phyloP scores from a whole-genome alignment of 1,140 invertebrate species.

The Drosophila persimilis region DNA sequence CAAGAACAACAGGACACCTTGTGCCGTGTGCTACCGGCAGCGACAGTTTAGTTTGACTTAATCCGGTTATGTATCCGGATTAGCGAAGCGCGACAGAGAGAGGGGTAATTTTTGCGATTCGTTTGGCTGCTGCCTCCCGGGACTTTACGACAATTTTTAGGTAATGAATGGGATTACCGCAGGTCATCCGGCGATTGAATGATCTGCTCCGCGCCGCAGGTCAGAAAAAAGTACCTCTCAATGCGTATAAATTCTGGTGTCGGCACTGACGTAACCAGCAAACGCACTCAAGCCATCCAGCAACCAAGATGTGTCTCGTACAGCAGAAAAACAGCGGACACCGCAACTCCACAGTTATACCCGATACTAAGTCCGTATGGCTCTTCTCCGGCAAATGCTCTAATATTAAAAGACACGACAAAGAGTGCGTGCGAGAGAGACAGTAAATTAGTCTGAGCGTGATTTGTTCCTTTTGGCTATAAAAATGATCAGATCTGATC shows the following conservation, averaged over 20 bases:
- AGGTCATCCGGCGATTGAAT: conserved; percentile 22
- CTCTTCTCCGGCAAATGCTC: too few species aligned
- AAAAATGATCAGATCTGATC: too few species aligned
- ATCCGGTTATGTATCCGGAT: conserved; percentile 70
- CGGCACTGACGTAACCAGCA: conserved; percentile 33
- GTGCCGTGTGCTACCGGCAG: too few species aligned
- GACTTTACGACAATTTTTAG: conserved; percentile 67
- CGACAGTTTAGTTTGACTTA: conserved; percentile 54
- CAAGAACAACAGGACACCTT: not conserved
- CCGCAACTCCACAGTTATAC: too few species aligned
- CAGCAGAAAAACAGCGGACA: conserved; percentile 31
- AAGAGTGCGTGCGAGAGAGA: too few species aligned
- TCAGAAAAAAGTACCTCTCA: conserved; percentile 28
- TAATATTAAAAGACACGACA: too few species aligned
- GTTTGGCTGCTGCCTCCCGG: not conserved
- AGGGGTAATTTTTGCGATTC: conserved; percentile 22
- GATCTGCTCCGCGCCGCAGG: conserved; percentile 53
- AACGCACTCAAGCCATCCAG: conserved; percentile 32
- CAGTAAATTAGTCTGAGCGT: too few species aligned
- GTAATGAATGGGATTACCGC: conserved; percentile 72
- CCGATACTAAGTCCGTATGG: too few species aligned
- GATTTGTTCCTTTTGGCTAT: too few species aligned
- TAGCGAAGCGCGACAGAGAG: conserved; percentile 28
- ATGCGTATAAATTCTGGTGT: conserved; percentile 43
- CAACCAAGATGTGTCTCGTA: conserved; percentile 52